phyloP scores from a whole-genome alignment of 2,888 invertebrate species.

The Dryobotodes eremita region DNA sequence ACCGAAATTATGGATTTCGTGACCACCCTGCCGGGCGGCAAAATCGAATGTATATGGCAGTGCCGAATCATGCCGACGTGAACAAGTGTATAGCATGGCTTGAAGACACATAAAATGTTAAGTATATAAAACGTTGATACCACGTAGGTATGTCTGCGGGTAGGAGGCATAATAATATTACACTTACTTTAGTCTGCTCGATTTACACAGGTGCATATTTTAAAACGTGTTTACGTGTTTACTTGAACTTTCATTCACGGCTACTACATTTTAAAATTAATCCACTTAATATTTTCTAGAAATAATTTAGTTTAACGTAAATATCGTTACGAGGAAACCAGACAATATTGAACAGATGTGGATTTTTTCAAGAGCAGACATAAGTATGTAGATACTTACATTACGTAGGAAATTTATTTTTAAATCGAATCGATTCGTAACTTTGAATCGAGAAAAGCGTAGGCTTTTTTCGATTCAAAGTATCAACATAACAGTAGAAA shows the following conservation, averaged over 20 bases:
- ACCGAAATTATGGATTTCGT: no score
- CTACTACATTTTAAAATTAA: slow-evolving; percentile 42
- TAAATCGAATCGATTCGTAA: no score
- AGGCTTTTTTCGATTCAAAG: not conserved
- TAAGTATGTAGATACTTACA: not conserved
- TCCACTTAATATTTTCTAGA: slow-evolving; percentile 38
- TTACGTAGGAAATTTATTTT: not conserved
- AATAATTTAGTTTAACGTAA: slow-evolving; percentile 35
- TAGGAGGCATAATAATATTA: slow-evolving; percentile 16
- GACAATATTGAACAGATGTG: slow-evolving; percentile 65
- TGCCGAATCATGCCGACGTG: not conserved
- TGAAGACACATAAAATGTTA: no score
- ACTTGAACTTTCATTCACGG: slow-evolving; percentile 43
- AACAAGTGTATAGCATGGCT: not conserved
- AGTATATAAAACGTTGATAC: slow-evolving; percentile 38
- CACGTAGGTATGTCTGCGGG: slow-evolving; percentile 6
- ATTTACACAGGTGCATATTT: slow-evolving; percentile 57
- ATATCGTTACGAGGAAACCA: slow-evolving; percentile 28
- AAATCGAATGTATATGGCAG: not conserved
- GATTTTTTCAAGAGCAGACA: slow-evolving; percentile 61
- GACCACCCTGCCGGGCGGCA: not conserved
- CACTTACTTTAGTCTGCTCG: slow-evolving; percentile 7
- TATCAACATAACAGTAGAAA: not conserved
- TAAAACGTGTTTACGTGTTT: slow-evolving; percentile 54
- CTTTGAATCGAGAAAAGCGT: no score